A percentile compares a stretch with the other conserved stretches of the same genome.
These are phyloP conservation scores for Azemiops feae DNA, from an alignment of 2,113 vertebrate species.

Conservation along the genomic window DNA sequence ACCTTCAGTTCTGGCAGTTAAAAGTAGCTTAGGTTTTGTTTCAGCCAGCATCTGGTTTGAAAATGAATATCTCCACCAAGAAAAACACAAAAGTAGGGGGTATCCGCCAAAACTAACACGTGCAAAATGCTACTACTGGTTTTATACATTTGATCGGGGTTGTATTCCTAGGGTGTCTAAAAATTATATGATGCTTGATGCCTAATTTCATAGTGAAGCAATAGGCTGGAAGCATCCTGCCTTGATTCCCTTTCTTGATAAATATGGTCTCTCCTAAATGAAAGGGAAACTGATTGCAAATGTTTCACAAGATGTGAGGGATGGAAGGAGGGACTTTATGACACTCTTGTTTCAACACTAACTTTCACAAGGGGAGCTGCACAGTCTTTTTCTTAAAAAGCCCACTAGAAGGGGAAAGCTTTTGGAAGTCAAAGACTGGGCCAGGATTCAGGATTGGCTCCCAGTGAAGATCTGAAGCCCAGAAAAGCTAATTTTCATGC, in stretches of 20 bases:
- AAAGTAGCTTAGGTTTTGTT: conserved; percentile 56
- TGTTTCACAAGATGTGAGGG: conserved; percentile 26
- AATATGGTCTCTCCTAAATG: conserved; percentile 28
- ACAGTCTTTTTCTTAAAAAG: conserved; percentile 52
- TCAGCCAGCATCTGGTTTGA: conserved; percentile 50
- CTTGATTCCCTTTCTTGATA: conserved; percentile 17
- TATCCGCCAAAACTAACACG: conserved; percentile 48
- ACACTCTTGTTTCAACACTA: conserved; percentile 32
- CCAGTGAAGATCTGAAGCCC: conserved; percentile 62
- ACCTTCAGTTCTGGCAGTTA: conserved; percentile 43
- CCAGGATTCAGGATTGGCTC: conserved; percentile 34
- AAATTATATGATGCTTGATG: conserved; percentile 38
- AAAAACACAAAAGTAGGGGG: conserved; percentile 47
- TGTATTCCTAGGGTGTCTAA: conserved; percentile 36
- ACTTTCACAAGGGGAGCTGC: conserved; percentile 41
- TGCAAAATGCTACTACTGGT: conserved; percentile 43
- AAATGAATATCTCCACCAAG: conserved; percentile 49
- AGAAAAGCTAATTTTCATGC: conserved; percentile 51
- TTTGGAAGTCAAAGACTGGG: conserved; percentile 11
- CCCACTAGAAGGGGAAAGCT: not conserved
- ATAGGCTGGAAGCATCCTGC: not conserved
- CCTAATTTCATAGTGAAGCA: conserved; percentile 33
- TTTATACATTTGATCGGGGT: conserved; percentile 34
- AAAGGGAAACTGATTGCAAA: not conserved
- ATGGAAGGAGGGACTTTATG: conserved; percentile 31